Percentiles rank a stretch among this genome's conserved stretches.
Evolutionary conservation across 30 jellyfish, hydroid and myxozoan genomes (phyloP).

Genomic region (Clytia hemisphaerica): DNA sequence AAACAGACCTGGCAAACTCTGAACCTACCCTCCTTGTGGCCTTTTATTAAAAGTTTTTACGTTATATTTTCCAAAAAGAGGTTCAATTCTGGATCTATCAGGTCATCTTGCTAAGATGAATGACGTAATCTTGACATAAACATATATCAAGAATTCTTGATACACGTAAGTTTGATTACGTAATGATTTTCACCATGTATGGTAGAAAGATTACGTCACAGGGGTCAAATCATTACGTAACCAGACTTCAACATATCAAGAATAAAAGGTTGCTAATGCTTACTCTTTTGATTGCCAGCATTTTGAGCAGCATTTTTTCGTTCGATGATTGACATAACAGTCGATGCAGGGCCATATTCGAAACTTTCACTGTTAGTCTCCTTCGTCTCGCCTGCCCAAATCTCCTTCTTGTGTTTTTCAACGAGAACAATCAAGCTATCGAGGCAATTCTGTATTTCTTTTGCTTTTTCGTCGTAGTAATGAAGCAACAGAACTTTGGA

Average conservation of each 20-base stretch:
- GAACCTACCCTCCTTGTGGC: too few relatives aligned
- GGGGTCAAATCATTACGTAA: neutral
- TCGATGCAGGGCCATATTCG: conserved; percentile 61
- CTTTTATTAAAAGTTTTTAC: too few relatives aligned
- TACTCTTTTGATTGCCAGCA: neutral
- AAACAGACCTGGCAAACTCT: too few relatives aligned
- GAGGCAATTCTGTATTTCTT: conserved; percentile 35
- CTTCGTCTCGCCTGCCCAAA: conserved; percentile 40
- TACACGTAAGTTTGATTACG: too few relatives aligned
- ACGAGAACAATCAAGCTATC: conserved; percentile 26
- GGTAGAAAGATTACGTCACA: neutral
- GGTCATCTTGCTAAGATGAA: too few relatives aligned
- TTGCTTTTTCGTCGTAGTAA: conserved; percentile 54
- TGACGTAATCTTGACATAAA: too few relatives aligned
- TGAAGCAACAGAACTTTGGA: conserved; percentile 44
- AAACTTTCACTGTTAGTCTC: neutral
- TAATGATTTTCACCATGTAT: too few relatives aligned
- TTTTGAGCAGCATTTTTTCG: neutral
- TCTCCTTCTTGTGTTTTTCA: conserved; percentile 29
- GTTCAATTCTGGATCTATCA: too few relatives aligned
- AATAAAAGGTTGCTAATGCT: neutral
- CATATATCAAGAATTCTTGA: too few relatives aligned
- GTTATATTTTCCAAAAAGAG: too few relatives aligned
- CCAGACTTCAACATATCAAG: neutral
- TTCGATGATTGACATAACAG: conserved; percentile 53